Percentiles rank a stretch among this genome's conserved stretches.
Evolutionary conservation across 92 coral and sea anemone species (phyloP).

Genomic region (Parazoanthus swiftii): DNA sequence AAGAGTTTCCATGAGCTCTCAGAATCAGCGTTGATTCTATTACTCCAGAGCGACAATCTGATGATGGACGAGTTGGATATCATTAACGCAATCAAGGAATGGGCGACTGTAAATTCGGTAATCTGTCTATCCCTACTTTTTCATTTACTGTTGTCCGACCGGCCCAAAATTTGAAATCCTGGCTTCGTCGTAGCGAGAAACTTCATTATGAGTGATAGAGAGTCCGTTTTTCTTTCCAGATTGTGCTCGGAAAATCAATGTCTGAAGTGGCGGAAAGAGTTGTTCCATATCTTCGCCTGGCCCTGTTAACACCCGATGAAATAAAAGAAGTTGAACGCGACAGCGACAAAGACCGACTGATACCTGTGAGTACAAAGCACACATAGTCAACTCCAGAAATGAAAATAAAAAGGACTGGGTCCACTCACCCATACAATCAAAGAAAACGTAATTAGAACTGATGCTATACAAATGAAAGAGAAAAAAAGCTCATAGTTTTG

Average conservation of each 20-base stretch:
- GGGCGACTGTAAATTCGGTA: conserved; percentile 99
- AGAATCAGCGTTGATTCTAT: conserved; percentile 68
- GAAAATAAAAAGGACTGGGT: too few relatives aligned
- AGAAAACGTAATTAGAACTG: too few relatives aligned
- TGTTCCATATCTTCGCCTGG: conserved; percentile 72
- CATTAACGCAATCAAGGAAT: conserved; percentile 83
- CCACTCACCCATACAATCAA: too few relatives aligned
- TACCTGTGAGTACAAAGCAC: conserved; percentile 70
- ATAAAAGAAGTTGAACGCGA: conserved; percentile 83
- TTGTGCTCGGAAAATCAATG: conserved; percentile 78
- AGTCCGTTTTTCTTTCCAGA: conserved; percentile 39
- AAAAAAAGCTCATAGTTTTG: too few relatives aligned
- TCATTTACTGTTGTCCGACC: too few relatives aligned
- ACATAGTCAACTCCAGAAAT: neutral
- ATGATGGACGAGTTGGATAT: conserved; percentile 92
- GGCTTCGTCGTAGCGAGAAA: neutral
- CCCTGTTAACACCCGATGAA: conserved; percentile 89
- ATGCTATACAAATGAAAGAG: too few relatives aligned
- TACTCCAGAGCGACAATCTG: conserved; percentile 82
- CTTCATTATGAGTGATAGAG: too few relatives aligned
- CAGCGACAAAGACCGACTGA: conserved; percentile 85
- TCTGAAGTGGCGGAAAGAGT: conserved; percentile 78
- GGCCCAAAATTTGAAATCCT: neutral
- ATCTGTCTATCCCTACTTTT: neutral
- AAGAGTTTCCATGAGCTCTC: conserved; percentile 93